Evolutionary conservation across 2,113 vertebrate species (phyloP).

Genomic region (Meleagris gallopavo): DNA sequence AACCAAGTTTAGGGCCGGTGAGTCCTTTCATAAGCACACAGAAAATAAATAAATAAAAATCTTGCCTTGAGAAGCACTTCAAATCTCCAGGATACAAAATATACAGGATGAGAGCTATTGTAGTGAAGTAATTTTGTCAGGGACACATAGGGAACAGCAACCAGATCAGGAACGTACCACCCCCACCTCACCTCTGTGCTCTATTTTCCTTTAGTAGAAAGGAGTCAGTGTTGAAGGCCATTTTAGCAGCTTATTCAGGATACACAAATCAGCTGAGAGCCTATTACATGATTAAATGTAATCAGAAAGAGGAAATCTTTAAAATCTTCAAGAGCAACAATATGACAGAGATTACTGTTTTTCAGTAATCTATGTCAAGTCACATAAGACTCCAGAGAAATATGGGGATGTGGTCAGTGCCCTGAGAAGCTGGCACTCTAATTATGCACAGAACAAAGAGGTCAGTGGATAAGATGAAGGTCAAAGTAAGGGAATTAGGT

Average conservation of each 20-base stretch:
- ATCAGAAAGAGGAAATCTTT: not conserved
- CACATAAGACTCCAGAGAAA: conserved; percentile 22
- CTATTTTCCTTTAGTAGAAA: not conserved
- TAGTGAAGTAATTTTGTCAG: not conserved
- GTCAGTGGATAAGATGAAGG: not conserved
- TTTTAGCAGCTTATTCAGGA: conserved; percentile 7
- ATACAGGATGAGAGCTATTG: not conserved
- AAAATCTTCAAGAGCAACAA: not conserved
- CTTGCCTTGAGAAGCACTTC: rapidly evolving
- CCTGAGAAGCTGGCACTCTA: conserved; percentile 19
- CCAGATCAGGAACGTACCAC: not conserved
- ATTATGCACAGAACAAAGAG: conserved; percentile 30
- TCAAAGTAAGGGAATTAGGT: not conserved
- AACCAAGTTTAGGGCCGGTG: not conserved
- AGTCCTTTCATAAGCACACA: not conserved
- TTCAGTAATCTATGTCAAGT: not conserved
- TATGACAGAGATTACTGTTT: conserved; percentile 28
- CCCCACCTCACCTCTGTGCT: not conserved
- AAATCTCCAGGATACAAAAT: not conserved
- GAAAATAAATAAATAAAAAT: not conserved
- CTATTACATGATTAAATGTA: not conserved
- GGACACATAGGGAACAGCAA: not conserved
- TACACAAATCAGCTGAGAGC: conserved; percentile 11
- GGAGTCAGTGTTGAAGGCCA: not conserved
- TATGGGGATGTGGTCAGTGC: conserved; percentile 1